Evolutionary conservation across 2,888 invertebrate genomes (phyloP).

Genomic region (Oligia latruncula): DNA sequence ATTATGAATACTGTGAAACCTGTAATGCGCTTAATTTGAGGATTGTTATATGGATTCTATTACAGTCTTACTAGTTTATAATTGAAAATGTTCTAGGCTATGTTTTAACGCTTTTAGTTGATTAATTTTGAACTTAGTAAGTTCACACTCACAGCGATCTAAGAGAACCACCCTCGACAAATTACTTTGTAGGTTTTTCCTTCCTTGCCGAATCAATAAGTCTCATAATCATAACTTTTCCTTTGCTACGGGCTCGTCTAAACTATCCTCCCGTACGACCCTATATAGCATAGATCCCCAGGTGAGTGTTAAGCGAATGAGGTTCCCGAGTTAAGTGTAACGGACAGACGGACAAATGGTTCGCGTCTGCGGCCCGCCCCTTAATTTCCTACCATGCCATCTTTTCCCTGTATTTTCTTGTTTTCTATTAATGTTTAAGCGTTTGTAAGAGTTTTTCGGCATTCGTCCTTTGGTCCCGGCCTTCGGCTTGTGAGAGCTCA

Average conservation of each 20-base stretch:
- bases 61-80: background rate
- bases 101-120: background rate
- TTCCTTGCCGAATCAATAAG: background rate
- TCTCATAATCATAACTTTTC: background rate
- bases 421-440: slow-evolving; percentile 65
- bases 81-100: background rate
- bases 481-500: slow-evolving; percentile 12
- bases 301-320: slow-evolving; percentile 81
- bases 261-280: slow-evolving; percentile 54
- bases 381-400: slow-evolving; percentile 65
- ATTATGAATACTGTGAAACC: too few relatives aligned
- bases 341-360: slow-evolving; percentile 77
- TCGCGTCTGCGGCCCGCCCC: slow-evolving; percentile 65
- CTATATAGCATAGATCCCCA: slow-evolving; percentile 70
- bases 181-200: background rate
- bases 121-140: background rate
- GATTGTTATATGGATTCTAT: background rate
- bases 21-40: background rate
- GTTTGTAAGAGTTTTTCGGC: slow-evolving; percentile 43
- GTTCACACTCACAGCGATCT: background rate
- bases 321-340: slow-evolving; percentile 75
- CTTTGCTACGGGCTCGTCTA: background rate
- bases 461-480: slow-evolving; percentile 21
- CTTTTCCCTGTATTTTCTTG: slow-evolving; percentile 55
- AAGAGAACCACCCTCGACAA: background rate